Evolutionary conservation across 1,140 invertebrate species (phyloP), one percentile per base, ranked within the genome.

Genomic region (Polypedilum pembai): DNA sequence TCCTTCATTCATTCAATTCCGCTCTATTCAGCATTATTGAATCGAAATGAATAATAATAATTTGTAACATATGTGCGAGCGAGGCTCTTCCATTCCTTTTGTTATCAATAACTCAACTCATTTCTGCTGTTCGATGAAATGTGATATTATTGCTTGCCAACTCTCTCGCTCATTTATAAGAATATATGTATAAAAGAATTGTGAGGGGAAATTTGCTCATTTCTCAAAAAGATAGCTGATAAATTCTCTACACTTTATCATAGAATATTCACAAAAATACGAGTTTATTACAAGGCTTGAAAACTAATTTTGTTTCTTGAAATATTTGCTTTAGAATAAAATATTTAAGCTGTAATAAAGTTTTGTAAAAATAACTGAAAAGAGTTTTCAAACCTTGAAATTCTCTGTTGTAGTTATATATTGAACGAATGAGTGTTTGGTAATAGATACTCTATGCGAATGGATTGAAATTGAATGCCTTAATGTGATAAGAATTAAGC

Each of bases 81-180:
- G n/a, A 56, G 45, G 45, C 45, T 56, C n/a, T 56, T 56, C 1
- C 15, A 45, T 15, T 45, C 8, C 41, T 45, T 12, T 45, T 56
- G n/a, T 56, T 56, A 56, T 56, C 45, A 56, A 4, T n/a, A 56
- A 56, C 45, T 4, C 12, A 56, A n/a, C 45, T 56, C 7, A 56
- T 56, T 56, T 56, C n/a, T n/a, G 45, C 45, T 56, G 45, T 56
- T 56, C 45, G n/a, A 56, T 56, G 45, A 56, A 56, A 56, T 56
- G 12, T 56, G 45, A 56, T 56, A 56, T 56, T n/a, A 56, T 15
- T n/a, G 3, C 12, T 56, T 56, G n/a, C 8, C 45, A 15, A 5
- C 24, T 33, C 24, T 33, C 24, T 33, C 5, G 24, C 24, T 33
- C 24, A 3, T 5, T 33, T 33, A 33, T 5, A 33, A 33, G 24